These are phyloP conservation scores for Eueremaeus valkanovi DNA, from an alignment of 2,888 invertebrate species.

Conservation along the genomic window DNA sequence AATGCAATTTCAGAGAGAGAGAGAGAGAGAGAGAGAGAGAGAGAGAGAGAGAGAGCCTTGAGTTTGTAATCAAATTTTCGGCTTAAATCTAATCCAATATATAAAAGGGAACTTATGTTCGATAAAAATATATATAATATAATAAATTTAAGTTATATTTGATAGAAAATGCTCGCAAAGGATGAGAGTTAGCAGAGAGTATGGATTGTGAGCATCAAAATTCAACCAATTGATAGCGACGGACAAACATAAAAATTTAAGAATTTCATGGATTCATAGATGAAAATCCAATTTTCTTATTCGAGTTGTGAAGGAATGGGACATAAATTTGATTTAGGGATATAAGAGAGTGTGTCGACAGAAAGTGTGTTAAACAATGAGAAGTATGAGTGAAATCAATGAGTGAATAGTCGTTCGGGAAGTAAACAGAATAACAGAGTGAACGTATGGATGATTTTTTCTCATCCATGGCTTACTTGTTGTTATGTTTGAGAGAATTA, in stretches of 20 bases:
- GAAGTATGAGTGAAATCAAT: background rate
- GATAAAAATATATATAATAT: background rate
- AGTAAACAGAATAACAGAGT: background rate
- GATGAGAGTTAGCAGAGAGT: background rate
- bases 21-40: background rate
- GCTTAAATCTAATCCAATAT: background rate
- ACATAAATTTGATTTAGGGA: too few relatives aligned
- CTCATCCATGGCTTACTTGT: background rate
- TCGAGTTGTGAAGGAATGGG: too few relatives aligned
- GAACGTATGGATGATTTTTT: background rate
- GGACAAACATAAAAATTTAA: background rate
- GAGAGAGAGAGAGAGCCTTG: background rate
- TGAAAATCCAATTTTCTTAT: too few relatives aligned
- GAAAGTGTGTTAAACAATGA: background rate
- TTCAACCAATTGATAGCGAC: background rate
- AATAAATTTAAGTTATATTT: conserved; percentile 13
- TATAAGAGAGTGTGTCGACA: background rate
- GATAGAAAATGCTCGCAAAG: background rate
- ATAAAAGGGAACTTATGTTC: conserved; percentile 7
- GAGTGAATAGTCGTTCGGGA: background rate
- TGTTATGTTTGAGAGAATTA: background rate
- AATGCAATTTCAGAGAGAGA: background rate
- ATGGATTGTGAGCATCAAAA: background rate
- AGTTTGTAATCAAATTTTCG: conserved; percentile 1
- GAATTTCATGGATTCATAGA: background rate